Percentiles rank a stretch among this genome's conserved stretches.
These are phyloP conservation scores for Muntiacus reevesi DNA, from an alignment of 2,113 vertebrate genomes.

Conservation along the genomic window DNA sequence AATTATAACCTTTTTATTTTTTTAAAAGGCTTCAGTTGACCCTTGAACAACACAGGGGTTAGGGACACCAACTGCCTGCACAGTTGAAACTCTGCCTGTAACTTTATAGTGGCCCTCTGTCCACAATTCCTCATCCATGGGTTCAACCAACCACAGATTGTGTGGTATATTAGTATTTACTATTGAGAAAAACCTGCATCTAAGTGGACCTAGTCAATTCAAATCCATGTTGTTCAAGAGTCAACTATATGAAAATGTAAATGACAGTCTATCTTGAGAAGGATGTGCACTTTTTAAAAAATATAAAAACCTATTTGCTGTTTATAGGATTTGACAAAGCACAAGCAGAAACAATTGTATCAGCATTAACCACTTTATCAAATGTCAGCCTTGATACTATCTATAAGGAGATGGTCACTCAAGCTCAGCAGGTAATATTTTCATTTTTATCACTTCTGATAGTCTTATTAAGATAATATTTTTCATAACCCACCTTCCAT, in stretches of 20 bases:
- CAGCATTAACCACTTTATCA: constrained; percentile 86
- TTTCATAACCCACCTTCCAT: background rate
- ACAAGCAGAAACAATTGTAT: constrained; percentile 92
- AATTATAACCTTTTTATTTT: background rate
- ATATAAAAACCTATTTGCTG: background rate
- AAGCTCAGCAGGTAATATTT: constrained; percentile 91
- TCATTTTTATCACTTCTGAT: background rate
- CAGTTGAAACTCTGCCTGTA: background rate
- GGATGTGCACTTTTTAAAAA: background rate
- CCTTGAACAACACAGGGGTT: background rate
- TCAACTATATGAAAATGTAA: background rate
- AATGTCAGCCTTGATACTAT: constrained; percentile 92
- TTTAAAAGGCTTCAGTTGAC: background rate
- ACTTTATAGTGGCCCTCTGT: background rate
- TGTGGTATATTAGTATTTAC: background rate
- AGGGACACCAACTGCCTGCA: accelerated
- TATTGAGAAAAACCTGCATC: background rate
- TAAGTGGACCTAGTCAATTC: background rate
- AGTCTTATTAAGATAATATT: background rate
- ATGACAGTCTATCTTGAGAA: background rate
- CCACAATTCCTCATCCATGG: background rate
- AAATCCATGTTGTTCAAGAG: background rate
- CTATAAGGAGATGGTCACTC: constrained; percentile 97
- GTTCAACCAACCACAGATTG: background rate
- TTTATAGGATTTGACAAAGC: constrained; percentile 90